phyloP scores from a whole-genome alignment of 64 coral and sea anemone genomes.

The Montipora foliosa region DNA sequence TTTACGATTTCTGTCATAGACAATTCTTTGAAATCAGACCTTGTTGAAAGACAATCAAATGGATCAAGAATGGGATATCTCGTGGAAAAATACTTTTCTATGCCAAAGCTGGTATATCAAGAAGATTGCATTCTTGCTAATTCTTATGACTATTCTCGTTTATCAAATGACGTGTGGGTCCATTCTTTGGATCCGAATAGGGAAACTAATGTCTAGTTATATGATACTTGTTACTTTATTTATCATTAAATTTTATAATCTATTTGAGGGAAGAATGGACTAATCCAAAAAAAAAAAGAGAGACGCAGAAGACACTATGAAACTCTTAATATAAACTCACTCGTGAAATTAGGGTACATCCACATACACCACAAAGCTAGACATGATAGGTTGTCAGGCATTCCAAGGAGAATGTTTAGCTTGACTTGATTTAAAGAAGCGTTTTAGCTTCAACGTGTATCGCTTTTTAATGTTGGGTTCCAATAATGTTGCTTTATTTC shows the following conservation, averaged over 20 bases:
- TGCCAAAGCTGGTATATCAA: constrained; percentile 78
- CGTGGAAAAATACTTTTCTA: constrained; percentile 86
- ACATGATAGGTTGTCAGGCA: neutral
- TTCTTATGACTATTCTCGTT: neutral
- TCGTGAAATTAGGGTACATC: too few relatives aligned
- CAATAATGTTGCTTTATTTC: neutral
- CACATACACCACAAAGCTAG: too few relatives aligned
- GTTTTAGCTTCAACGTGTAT: constrained; percentile 27
- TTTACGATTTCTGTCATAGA: neutral
- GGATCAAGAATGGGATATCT: constrained; percentile 48
- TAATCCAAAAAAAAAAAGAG: neutral
- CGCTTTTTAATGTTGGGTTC: neutral
- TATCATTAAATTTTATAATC: neutral
- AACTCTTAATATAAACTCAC: too few relatives aligned
- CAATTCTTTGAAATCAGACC: neutral
- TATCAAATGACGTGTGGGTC: constrained; percentile 11
- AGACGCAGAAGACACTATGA: too few relatives aligned
- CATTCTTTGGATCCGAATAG: constrained; percentile 41
- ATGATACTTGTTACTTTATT: neutral
- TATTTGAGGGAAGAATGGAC: neutral
- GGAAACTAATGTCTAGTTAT: constrained; percentile 23
- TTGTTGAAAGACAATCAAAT: neutral
- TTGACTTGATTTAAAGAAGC: neutral
- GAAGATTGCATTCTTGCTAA: constrained; percentile 54
- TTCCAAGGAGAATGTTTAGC: neutral